These are phyloP conservation scores for Sericinus montela DNA, from an alignment of 2,888 invertebrate species.

Conservation along the genomic window DNA sequence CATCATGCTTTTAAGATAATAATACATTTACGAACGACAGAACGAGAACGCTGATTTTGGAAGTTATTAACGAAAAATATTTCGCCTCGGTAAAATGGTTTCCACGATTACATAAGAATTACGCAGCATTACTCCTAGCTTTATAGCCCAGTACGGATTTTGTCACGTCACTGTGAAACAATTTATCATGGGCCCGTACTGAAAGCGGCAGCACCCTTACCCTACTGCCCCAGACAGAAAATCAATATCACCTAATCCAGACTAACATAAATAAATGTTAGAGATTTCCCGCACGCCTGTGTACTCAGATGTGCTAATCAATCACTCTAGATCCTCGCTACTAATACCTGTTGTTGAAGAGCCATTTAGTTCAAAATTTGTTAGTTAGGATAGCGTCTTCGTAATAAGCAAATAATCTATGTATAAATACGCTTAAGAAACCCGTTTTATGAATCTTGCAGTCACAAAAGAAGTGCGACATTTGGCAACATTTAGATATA, in stretches of 20 bases:
- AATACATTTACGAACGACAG: constrained; percentile 7
- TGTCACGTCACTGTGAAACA: constrained; percentile 46
- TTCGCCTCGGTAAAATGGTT: constrained; percentile 3
- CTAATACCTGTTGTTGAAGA: constrained; percentile 22
- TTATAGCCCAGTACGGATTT: constrained; percentile 38
- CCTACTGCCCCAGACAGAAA: constrained; percentile 51
- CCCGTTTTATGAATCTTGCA: too few species aligned
- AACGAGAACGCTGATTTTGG: constrained; percentile 6
- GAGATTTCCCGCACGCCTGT: constrained; percentile 31
- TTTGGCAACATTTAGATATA: too few species aligned
- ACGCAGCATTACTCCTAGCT: constrained; percentile 15
- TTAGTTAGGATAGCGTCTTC: not conserved
- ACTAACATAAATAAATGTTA: constrained; percentile 19
- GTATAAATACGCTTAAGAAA: too few species aligned
- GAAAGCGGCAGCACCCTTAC: constrained; percentile 38
- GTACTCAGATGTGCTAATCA: constrained; percentile 22
- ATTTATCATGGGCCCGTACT: constrained; percentile 49
- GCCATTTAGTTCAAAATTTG: constrained; percentile 13
- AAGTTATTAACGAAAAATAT: constrained; percentile 14
- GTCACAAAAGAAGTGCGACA: too few species aligned
- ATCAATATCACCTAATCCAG: constrained; percentile 47
- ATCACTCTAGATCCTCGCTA: constrained; percentile 4
- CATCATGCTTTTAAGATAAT: not conserved
- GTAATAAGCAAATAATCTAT: not conserved
- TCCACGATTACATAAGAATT: constrained; percentile 15